Evolutionary conservation across 92 coral and sea anemone genomes (phyloP).

Genomic region (Epizoanthus ramosus): DNA sequence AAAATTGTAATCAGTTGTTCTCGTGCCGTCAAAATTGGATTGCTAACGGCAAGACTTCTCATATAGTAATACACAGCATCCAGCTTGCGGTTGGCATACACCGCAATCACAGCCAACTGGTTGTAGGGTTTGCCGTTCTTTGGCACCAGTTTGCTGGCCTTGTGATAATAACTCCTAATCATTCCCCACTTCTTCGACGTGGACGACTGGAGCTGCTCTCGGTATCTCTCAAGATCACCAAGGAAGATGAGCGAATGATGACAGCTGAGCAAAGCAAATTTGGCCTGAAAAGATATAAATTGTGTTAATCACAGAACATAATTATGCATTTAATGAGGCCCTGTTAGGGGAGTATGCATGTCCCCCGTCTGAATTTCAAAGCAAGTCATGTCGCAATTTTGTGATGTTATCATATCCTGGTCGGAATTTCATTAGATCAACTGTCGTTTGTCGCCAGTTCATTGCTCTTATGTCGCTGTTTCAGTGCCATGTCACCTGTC

Average conservation of each 20-base stretch:
- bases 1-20: constrained; percentile 85
- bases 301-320: background rate
- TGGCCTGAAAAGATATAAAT: constrained; percentile 62
- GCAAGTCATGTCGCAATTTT: too few species aligned
- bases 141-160: constrained; percentile 93
- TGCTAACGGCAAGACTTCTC: constrained; percentile 86
- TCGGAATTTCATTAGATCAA: too few species aligned
- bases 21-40: constrained; percentile 91
- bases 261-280: constrained; percentile 87
- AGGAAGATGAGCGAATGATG: constrained; percentile 89
- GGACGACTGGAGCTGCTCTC: constrained; percentile 68
- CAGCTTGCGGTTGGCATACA: constrained; percentile 92
- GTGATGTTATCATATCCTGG: too few species aligned
- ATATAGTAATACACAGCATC: constrained; percentile 91
- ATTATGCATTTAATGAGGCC: too few species aligned
- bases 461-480: too few species aligned
- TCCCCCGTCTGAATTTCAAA: too few species aligned
- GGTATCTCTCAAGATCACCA: constrained; percentile 93
- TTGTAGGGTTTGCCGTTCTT: constrained; percentile 98
- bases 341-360: background rate
- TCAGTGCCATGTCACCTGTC: too few species aligned
- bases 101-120: constrained; percentile 95
- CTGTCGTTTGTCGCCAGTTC: too few species aligned
- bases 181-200: constrained; percentile 78
- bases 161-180: constrained; percentile 83